Evolutionary conservation across 2,888 invertebrate genomes (phyloP), one percentile per base, ranked within the genome.

Genomic region (Spisula subtruncata): DNA sequence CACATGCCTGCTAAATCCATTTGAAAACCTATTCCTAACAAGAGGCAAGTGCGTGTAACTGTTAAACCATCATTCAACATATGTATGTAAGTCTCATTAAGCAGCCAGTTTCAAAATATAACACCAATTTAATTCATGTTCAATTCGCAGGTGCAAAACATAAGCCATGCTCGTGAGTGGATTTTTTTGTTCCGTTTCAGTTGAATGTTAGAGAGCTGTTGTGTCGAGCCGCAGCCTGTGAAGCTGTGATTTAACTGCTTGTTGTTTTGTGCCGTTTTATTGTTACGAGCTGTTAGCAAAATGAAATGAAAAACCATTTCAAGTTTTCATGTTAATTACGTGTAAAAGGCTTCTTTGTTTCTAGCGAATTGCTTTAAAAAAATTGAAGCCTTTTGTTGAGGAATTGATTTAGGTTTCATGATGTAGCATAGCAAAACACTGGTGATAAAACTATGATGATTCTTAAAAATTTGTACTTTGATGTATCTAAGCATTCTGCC

Each of bases 1-100:
- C 82, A 51, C 35, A 41, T 85, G 41, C 16, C 88, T 89, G 88
- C 82, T 81, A 85, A 89, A 89, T 85, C 88, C 88, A 89, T 89
- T 89, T 89, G 75, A 85, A 89, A 81, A 81, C 85, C 32, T 80
- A 80, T n/a, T 48, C 48, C 35, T 56, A 71, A 79, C 75, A 41
- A 71, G 75, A 85, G 25, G 32, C 66, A 71, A 89, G 88, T 89
- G 85, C 88, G 32, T 71, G 35, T 85, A 85, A 82, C 81, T 81
- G 81, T 75, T 75, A 41, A 81, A 89, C 71, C 85, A 81, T 66
- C 81, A 48, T 81, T 18, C 75, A 71, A 46, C 71, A 66, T 86
- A 29, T 81, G 86, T 81, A 81, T 86, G 86, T 66, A 86, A 81
- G 81, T 81, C 81, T 86, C 81, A 60, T 81, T 86, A 86, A 86